Evolutionary conservation across 2,888 invertebrate genomes (phyloP).

Genomic region (Caenorhabditis panamensis): DNA sequence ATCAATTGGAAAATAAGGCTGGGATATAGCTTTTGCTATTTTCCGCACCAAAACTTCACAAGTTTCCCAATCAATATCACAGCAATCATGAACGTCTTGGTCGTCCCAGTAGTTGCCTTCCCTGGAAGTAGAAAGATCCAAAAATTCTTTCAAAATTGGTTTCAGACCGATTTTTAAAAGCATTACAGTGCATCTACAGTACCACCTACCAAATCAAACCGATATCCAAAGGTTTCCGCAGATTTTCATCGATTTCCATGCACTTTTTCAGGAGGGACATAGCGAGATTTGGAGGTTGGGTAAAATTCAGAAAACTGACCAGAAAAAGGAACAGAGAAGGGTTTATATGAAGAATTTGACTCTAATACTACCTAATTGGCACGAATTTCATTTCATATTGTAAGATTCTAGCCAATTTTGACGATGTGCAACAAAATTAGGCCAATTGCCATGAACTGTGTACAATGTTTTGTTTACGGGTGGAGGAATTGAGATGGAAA

Average conservation of each 20-base stretch:
- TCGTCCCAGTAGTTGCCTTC: constrained; percentile 76
- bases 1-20: constrained; percentile 21
- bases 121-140: too few relatives aligned
- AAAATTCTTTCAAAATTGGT: too few relatives aligned
- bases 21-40: constrained; percentile 46
- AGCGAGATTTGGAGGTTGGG: not conserved
- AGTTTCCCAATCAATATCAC: constrained; percentile 64
- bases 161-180: too few relatives aligned
- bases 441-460: too few relatives aligned
- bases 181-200: not conserved
- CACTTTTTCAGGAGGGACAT: constrained; percentile 31
- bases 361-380: too few relatives aligned
- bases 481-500: too few relatives aligned
- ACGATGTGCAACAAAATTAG: too few relatives aligned
- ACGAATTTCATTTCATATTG: too few relatives aligned
- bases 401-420: too few relatives aligned
- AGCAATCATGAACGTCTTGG: constrained; percentile 70
- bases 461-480: too few relatives aligned
- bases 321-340: not conserved
- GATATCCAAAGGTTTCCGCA: constrained; percentile 40
- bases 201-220: constrained; percentile 44
- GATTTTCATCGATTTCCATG: constrained; percentile 22
- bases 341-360: too few relatives aligned
- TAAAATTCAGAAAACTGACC: not conserved
- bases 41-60: constrained; percentile 57